A percentile compares a stretch with the other conserved stretches of the same genome.
These are phyloP conservation scores for Pharmacophagus antenor DNA, from an alignment of 2,888 invertebrate genomes.

Conservation along the genomic window DNA sequence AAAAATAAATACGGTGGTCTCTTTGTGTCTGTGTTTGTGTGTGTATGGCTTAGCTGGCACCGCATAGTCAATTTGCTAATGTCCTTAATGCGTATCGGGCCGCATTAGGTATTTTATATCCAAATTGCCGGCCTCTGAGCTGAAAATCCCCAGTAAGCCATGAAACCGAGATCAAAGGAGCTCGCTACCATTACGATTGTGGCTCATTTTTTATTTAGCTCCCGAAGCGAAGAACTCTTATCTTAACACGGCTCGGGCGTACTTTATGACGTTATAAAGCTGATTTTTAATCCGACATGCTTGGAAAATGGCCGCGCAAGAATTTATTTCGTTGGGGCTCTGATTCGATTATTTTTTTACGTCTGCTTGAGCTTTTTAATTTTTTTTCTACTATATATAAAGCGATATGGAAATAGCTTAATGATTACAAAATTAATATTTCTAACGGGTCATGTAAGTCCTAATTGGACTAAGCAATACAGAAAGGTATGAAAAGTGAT, in stretches of 20 bases:
- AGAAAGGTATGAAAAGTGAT: too few relatives aligned
- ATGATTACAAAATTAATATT: neutral
- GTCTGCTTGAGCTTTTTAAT: neutral
- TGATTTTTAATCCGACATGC: slow-evolving; percentile 78
- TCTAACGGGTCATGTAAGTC: neutral
- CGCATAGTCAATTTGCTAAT: slow-evolving; percentile 69
- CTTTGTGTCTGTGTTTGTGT: too few relatives aligned
- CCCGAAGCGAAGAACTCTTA: slow-evolving; percentile 63
- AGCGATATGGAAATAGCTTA: neutral
- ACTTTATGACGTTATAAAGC: slow-evolving; percentile 80
- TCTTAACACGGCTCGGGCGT: slow-evolving; percentile 68
- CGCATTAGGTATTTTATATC: slow-evolving; percentile 73
- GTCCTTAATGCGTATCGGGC: slow-evolving; percentile 68
- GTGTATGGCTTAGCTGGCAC: slow-evolving; percentile 33
- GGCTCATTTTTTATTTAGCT: slow-evolving; percentile 80
- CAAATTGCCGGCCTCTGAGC: slow-evolving; percentile 71
- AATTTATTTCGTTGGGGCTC: slow-evolving; percentile 48
- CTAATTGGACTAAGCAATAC: too few relatives aligned
- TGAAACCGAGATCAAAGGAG: slow-evolving; percentile 79
- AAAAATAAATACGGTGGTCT: too few relatives aligned
- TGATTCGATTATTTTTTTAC: slow-evolving; percentile 31
- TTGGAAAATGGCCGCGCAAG: slow-evolving; percentile 55
- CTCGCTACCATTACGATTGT: slow-evolving; percentile 73
- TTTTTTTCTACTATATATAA: neutral
- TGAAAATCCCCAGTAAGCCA: slow-evolving; percentile 73